A percentile compares a stretch with the other conserved stretches of the same genome.
phyloP scores from a whole-genome alignment of 2,797 vertebrate genomes.

The Aeoliscus strigatus region DNA sequence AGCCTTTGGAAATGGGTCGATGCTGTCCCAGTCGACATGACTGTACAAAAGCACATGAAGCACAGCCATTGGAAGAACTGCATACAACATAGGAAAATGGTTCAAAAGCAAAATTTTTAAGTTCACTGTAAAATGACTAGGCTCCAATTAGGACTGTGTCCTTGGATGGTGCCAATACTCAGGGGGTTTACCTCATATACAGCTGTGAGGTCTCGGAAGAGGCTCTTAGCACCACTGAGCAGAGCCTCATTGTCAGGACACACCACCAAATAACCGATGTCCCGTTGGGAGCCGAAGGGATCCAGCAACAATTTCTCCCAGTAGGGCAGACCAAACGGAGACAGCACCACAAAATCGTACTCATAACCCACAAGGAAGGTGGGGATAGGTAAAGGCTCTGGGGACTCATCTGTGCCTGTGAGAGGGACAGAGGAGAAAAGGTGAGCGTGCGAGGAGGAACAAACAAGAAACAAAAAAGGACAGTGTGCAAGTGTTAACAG shows the following conservation, averaged over 20 bases:
- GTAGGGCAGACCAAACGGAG: conserved; percentile 94
- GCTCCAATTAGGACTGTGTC: background rate
- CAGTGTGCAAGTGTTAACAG: conserved; percentile 17
- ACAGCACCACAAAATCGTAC: conserved; percentile 98
- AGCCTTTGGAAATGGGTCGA: conserved; percentile 92
- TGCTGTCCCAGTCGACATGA: conserved; percentile 96
- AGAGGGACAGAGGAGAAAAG: conserved; percentile 19
- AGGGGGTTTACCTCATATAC: conserved; percentile 86
- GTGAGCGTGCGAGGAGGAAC: too few species aligned
- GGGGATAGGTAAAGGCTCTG: conserved; percentile 97
- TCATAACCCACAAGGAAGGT: conserved; percentile 97
- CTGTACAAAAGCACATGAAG: conserved; percentile 60
- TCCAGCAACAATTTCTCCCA: conserved; percentile 98
- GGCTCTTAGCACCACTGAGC: conserved; percentile 91
- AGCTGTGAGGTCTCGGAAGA: conserved; percentile 95
- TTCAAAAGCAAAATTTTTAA: too few species aligned
- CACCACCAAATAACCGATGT: conserved; percentile 94
- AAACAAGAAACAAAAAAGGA: background rate
- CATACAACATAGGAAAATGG: too few species aligned
- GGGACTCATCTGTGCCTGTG: conserved; percentile 97
- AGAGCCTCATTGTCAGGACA: conserved; percentile 97
- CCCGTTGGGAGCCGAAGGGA: conserved; percentile 94
- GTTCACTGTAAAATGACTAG: too few species aligned
- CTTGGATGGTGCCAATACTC: background rate
- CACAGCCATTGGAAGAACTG: too few species aligned